Conservation (phyloP, 2,888 invertebrate genomes). For the Chydorus sphaericus region DNA sequence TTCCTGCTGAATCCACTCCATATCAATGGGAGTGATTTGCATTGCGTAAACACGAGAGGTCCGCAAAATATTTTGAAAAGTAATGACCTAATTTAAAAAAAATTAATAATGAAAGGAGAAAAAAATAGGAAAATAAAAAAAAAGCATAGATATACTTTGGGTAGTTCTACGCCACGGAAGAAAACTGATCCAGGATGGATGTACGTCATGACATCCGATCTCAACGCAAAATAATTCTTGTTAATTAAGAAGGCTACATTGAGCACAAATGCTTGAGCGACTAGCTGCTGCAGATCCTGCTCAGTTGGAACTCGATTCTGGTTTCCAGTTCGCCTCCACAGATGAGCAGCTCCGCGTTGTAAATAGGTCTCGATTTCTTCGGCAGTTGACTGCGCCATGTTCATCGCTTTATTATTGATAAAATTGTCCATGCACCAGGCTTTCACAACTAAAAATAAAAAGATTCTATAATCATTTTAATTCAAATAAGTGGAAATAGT, state of each 20-base stretch:
- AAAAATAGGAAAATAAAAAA: neutral
- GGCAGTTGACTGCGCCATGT: conserved; percentile 18
- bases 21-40: conserved; percentile 11
- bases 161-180: neutral
- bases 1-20: conserved; percentile 15
- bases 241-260: conserved; percentile 5
- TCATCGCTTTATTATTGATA: conserved; percentile 27
- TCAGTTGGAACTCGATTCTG: neutral
- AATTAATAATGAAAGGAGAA: neutral
- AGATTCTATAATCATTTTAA: conserved; percentile 24
- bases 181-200: conserved; percentile 6
- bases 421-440: conserved; percentile 26
- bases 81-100: neutral
- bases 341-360: neutral
- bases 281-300: neutral
- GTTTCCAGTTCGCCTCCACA: neutral
- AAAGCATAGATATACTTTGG: neutral
- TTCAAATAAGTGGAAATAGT: neutral
- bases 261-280: conserved; percentile 5
- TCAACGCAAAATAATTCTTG: neutral
- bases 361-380: conserved; percentile 14
- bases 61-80: conserved; percentile 3
- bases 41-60: neutral
- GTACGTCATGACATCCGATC: neutral
- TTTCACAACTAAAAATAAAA: conserved; percentile 21